Conservation (phyloP, 2,797 vertebrate genomes). For the Coluber constrictor region DNA sequence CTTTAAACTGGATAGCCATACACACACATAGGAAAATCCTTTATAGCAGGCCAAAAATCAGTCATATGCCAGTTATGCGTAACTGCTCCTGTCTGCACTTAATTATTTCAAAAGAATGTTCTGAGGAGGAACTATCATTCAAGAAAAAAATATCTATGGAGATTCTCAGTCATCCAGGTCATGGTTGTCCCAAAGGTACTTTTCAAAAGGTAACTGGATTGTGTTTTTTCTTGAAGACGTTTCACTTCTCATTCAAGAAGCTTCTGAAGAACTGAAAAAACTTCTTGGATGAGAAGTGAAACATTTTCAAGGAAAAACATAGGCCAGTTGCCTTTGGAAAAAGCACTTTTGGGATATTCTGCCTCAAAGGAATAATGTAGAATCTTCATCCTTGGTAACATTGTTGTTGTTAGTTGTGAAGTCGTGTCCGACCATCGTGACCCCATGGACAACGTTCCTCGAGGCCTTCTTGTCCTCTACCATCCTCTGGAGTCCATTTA, state of each 20-base stretch:
- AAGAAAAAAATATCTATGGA: neutral
- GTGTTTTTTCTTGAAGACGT: neutral
- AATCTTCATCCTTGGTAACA: no score
- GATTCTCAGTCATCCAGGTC: neutral
- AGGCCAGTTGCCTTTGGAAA: neutral
- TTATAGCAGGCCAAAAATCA: neutral
- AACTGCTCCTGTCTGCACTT: neutral
- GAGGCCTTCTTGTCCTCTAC: no score
- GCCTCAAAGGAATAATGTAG: neutral
- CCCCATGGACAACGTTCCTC: no score
- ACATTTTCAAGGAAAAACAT: neutral
- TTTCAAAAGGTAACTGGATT: neutral
- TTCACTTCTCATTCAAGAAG: neutral
- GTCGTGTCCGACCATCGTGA: no score
- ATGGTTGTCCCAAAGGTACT: neutral
- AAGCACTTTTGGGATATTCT: neutral
- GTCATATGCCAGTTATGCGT: neutral
- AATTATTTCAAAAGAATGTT: neutral
- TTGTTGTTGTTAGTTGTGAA: no score
- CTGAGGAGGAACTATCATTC: no score
- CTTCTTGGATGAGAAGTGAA: neutral
- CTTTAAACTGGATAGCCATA: neutral
- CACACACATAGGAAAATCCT: neutral
- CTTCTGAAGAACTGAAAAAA: neutral
- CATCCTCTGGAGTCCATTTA: no score